phyloP scores from a whole-genome alignment of 2,797 vertebrate species.

The Catamblyrhynchus diadema region DNA sequence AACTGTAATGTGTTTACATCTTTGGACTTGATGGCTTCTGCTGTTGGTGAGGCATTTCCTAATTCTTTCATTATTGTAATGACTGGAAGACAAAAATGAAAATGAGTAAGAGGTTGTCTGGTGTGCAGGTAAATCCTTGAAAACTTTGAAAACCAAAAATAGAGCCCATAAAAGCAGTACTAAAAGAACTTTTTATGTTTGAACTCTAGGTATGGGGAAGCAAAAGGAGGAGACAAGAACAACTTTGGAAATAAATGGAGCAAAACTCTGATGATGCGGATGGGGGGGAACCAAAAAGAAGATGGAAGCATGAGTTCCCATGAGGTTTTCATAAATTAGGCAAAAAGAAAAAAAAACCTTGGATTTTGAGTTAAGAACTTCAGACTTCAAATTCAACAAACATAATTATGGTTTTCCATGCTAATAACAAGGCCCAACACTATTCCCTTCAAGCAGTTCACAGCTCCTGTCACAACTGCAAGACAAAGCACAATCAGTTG shows the following conservation, averaged over 20 bases:
- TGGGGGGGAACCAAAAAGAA: not conserved
- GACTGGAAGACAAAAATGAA: conserved; percentile 32
- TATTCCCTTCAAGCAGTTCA: not conserved
- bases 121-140: not conserved
- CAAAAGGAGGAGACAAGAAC: not conserved
- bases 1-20: conserved; percentile 61
- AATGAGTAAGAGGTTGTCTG: conserved; percentile 5
- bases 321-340: not conserved
- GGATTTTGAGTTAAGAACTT: not conserved
- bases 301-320: not conserved
- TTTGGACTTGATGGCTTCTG: conserved; percentile 18
- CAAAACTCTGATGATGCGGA: not conserved
- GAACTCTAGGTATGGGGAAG: not conserved
- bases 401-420: not conserved
- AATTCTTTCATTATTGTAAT: conserved; percentile 21
- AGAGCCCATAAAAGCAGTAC: not conserved
- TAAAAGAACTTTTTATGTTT: conserved; percentile 21
- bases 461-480: not conserved
- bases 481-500: not conserved
- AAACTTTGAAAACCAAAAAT: conserved; percentile 24
- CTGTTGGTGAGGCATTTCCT: conserved; percentile 34
- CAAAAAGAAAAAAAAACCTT: not conserved
- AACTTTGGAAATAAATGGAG: not conserved
- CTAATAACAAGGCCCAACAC: not conserved
- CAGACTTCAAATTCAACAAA: not conserved